A percentile compares a stretch with the other conserved stretches of the same genome.
Evolutionary conservation across 35 echinoderm and acorn worm species (phyloP).

Genomic region (Diadema setosum): DNA sequence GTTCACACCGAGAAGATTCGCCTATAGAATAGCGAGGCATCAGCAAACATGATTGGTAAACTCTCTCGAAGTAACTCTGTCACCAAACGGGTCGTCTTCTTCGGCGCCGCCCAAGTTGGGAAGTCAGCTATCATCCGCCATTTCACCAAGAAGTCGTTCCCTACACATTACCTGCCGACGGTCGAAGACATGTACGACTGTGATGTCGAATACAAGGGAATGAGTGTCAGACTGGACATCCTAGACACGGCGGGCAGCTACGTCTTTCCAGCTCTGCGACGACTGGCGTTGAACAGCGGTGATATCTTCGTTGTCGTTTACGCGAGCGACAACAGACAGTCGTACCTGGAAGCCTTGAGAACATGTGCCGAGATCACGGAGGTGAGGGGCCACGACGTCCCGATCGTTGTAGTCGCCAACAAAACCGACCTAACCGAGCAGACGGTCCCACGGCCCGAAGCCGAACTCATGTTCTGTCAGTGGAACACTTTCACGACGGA

Average conservation of each 20-base stretch:
- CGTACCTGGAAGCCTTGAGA: not conserved
- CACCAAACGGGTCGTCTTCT: not conserved
- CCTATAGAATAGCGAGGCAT: too few relatives aligned
- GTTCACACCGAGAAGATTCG: too few relatives aligned
- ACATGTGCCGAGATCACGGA: not conserved
- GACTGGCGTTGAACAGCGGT: not conserved
- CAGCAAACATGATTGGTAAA: too few relatives aligned
- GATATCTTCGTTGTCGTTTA: conserved; percentile 26
- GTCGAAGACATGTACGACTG: conserved; percentile 15
- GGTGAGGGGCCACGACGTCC: not conserved
- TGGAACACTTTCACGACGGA: not conserved
- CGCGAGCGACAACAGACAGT: not conserved
- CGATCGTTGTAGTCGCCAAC: conserved; percentile 16
- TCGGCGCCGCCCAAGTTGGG: not conserved
- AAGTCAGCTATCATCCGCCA: conserved; percentile 10
- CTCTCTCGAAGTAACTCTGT: too few relatives aligned
- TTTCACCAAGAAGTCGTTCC: not conserved
- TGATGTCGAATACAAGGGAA: not conserved
- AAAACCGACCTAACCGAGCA: not conserved
- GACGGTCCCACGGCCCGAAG: not conserved
- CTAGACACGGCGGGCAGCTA: conserved; percentile 9
- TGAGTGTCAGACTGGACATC: not conserved
- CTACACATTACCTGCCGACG: not conserved
- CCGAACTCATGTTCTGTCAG: not conserved
- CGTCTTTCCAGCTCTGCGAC: conserved; percentile 6